A percentile compares a stretch with the other conserved stretches of the same genome.
phyloP scores from a whole-genome alignment of 2,113 vertebrate genomes.

The Centrocercus urophasianus region DNA sequence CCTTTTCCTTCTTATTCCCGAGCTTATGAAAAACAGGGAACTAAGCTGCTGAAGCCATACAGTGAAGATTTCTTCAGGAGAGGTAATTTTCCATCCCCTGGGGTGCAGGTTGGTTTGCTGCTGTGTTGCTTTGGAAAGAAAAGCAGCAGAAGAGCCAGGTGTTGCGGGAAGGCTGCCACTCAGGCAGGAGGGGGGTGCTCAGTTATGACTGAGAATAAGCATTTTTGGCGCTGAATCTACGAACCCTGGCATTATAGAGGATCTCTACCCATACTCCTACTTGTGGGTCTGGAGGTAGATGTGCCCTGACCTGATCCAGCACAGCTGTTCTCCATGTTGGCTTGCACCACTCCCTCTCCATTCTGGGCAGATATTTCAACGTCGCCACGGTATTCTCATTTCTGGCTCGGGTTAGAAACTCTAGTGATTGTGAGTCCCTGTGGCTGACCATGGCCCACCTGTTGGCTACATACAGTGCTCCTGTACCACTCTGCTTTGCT shows the following conservation, averaged over 20 bases:
- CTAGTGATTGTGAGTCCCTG: not conserved
- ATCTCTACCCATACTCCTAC: not conserved
- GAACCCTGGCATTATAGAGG: not conserved
- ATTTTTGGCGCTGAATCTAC: not conserved
- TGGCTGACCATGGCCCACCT: not conserved
- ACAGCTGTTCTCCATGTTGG: not conserved
- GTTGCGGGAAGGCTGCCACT: not conserved
- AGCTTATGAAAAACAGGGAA: conserved; percentile 6
- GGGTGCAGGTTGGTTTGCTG: not conserved
- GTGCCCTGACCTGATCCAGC: not conserved
- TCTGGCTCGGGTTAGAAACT: not conserved
- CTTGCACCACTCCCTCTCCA: not conserved
- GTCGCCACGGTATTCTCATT: not conserved
- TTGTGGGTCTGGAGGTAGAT: accelerated
- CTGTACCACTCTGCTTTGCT: not conserved
- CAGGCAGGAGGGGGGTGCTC: not conserved
- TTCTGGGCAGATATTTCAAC: not conserved
- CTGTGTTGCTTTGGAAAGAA: not conserved
- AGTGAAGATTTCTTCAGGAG: conserved; percentile 27
- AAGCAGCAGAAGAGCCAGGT: not conserved
- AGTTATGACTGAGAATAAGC: not conserved
- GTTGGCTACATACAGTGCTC: not conserved
- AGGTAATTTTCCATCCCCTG: conserved; percentile 66
- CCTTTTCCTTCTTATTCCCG: not conserved
- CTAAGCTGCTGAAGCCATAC: not conserved